Evolutionary conservation across 2,888 invertebrate genomes (phyloP).

Genomic region (Epinotia ramella): DNA sequence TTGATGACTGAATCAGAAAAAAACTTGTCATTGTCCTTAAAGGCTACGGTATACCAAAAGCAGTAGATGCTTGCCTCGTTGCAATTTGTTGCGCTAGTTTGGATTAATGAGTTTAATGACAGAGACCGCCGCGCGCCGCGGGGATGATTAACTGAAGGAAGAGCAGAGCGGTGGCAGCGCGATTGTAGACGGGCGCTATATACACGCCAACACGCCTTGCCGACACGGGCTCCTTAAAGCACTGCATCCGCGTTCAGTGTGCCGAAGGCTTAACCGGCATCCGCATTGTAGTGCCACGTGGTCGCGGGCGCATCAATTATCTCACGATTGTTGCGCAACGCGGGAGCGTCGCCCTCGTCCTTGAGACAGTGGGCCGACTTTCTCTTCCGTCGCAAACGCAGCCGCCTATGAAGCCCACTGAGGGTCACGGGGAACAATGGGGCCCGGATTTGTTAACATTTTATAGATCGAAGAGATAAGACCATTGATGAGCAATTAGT

Average conservation of each 20-base stretch:
- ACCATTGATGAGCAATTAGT: slow-evolving; percentile 16
- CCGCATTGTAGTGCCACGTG: slow-evolving; percentile 59
- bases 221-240: neutral
- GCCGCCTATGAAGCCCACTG: slow-evolving; percentile 35
- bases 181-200: neutral
- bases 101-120: too few relatives aligned
- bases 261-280: slow-evolving; percentile 53
- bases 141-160: too few relatives aligned
- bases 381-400: slow-evolving; percentile 65
- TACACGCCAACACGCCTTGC: neutral
- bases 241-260: neutral
- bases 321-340: slow-evolving; percentile 68
- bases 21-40: slow-evolving; percentile 75
- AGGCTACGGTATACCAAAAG: slow-evolving; percentile 4
- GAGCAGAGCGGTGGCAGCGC: too few relatives aligned
- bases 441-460: slow-evolving; percentile 7
- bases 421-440: slow-evolving; percentile 35
- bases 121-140: too few relatives aligned
- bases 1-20: slow-evolving; percentile 56
- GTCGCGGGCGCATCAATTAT: slow-evolving; percentile 60
- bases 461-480: slow-evolving; percentile 13
- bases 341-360: slow-evolving; percentile 80
- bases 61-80: neutral
- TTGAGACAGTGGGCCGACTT: slow-evolving; percentile 76
- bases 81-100: neutral